Evolutionary conservation across 2,113 vertebrate genomes (phyloP).

Genomic region (Pomatostomus ruficeps): DNA sequence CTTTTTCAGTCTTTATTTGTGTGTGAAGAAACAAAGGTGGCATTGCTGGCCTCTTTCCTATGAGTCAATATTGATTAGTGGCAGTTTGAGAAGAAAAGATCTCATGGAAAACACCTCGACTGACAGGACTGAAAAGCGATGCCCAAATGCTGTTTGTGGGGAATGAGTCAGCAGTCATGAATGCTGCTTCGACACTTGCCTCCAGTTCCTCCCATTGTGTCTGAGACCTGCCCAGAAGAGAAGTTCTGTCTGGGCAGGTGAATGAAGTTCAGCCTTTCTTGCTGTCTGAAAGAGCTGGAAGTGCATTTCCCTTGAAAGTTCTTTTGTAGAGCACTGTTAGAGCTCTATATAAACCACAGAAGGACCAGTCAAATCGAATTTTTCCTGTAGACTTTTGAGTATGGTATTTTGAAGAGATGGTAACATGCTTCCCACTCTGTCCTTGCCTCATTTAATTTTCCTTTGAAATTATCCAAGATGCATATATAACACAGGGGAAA

Average conservation of each 20-base stretch:
- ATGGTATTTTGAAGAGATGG: not conserved
- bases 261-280: not conserved
- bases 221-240: not conserved
- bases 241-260: not conserved
- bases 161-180: not conserved
- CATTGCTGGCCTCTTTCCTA: not conserved
- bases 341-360: not conserved
- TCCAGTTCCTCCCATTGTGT: not conserved
- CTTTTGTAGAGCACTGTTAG: not conserved
- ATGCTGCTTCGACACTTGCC: not conserved
- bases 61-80: not conserved
- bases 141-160: not conserved
- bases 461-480: not conserved
- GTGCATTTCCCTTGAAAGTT: not conserved
- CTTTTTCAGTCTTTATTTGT: not conserved
- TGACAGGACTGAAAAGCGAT: not conserved
- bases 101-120: not conserved
- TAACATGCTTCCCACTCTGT: constrained; percentile 1
- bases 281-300: not conserved
- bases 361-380: not conserved
- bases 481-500: not conserved
- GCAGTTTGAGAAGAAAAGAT: not conserved
- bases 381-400: not conserved
- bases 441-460: not conserved
- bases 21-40: not conserved